Base-by-base conservation (phyloP, 1,140 invertebrate species). In the Hyphantria cunea region DNA sequence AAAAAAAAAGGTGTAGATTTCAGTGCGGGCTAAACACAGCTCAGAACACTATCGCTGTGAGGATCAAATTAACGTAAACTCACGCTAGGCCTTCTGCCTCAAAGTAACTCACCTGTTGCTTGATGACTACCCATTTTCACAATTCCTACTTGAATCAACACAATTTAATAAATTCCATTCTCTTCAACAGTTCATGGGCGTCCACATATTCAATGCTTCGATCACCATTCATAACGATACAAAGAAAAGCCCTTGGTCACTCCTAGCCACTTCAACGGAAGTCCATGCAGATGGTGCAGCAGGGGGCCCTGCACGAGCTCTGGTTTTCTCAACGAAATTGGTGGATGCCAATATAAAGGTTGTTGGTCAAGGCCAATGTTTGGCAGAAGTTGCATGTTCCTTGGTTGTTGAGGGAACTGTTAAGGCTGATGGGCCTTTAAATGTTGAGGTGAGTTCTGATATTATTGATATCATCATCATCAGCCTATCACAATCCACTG, bases 121-220 rank as follows among this genome's bases (percentile, higher is more conserved):
- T n/a, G n/a, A n/a, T n/a, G n/a, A n/a, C n/a, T n/a, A n/a, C n/a
- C n/a, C n/a, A n/a, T n/a, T n/a, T n/a, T n/a, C n/a, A n/a, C n/a
- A n/a, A n/a, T n/a, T n/a, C n/a, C n/a, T n/a, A n/a, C n/a, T n/a
- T n/a, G n/a, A n/a, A n/a, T n/a, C n/a, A n/a, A n/a, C n/a, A n/a
- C n/a, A n/a, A n/a, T n/a, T n/a, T n/a, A n/a, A n/a, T n/a, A n/a
- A n/a, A n/a, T n/a, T n/a, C 42, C 45, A 31, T 13, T 10, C 7
- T 39, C 50, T 70, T 61, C 45, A 13, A 49, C 70, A 95, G 95
- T 97, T 97, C 85, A 95, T 96, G 93, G 95, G 95, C n/a, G 93
- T 98, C 17, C 95, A 97, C 76, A 92, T 98, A 32, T 94, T 95
- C 67, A 96, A 97, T 79, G 93, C 97, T 64, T 96, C 94, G 61